phyloP scores from a whole-genome alignment of 2,113 vertebrate species.

The Jacana jacana region DNA sequence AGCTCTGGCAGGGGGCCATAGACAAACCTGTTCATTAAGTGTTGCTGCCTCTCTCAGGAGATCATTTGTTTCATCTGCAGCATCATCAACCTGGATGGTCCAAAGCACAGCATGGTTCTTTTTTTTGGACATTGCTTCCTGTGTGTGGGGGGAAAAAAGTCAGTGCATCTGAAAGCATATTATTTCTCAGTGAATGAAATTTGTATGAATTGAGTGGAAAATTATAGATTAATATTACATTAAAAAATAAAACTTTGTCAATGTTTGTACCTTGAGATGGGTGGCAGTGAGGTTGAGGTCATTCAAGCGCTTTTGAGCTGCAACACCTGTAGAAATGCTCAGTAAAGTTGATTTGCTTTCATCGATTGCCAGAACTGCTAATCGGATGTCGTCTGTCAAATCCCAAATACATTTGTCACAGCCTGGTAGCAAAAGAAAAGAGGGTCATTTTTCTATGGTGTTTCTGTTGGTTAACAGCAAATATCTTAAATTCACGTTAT shows the following conservation, averaged over 20 bases:
- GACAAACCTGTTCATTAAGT: constrained; percentile 80
- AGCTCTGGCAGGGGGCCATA: not conserved
- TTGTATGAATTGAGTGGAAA: not conserved
- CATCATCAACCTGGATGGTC: constrained; percentile 72
- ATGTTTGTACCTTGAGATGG: constrained; percentile 76
- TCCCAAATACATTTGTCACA: constrained; percentile 96
- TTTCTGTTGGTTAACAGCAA: not conserved
- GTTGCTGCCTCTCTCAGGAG: constrained; percentile 74
- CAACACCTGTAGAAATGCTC: constrained; percentile 91
- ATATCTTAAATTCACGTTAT: not conserved
- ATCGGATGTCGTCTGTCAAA: constrained; percentile 86
- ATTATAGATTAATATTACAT: not conserved
- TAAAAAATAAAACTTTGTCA: not conserved
- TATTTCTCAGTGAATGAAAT: not conserved
- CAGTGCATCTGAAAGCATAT: not conserved
- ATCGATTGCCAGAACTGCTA: constrained; percentile 84
- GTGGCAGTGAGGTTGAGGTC: constrained; percentile 86
- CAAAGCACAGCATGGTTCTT: constrained; percentile 77
- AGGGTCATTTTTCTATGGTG: not conserved
- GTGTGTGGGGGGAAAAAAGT: not conserved
- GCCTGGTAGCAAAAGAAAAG: constrained; percentile 68
- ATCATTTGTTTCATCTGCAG: constrained; percentile 71
- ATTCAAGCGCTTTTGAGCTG: constrained; percentile 85
- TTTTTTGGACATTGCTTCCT: constrained; percentile 84
- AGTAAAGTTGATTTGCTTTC: constrained; percentile 83